A percentile compares a stretch with the other conserved stretches of the same genome.
phyloP scores from a whole-genome alignment of 2,888 invertebrate species.

The Eupithecia insigniata region DNA sequence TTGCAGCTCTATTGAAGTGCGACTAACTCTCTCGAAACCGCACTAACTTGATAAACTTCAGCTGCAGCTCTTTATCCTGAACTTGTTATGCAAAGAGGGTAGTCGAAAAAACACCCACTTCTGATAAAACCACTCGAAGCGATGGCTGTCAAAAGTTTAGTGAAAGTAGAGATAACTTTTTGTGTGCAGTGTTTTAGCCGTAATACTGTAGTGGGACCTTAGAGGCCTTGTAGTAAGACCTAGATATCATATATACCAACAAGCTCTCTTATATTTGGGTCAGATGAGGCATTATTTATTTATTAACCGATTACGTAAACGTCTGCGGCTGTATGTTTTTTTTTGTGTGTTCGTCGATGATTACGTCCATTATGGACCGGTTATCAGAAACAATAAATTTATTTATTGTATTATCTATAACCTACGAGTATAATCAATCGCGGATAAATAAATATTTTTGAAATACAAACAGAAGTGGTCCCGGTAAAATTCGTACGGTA shows the following conservation, averaged over 20 bases:
- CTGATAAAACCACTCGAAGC: slow-evolving; percentile 17
- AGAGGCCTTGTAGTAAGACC: neutral
- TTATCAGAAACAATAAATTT: too few relatives aligned
- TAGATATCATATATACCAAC: neutral
- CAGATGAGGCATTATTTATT: neutral
- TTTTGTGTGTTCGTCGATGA: too few relatives aligned
- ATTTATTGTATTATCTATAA: too few relatives aligned
- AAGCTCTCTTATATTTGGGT: neutral
- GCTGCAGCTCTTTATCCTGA: slow-evolving; percentile 15
- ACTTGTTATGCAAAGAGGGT: slow-evolving; percentile 25
- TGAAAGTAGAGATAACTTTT: neutral
- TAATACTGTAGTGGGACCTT: neutral
- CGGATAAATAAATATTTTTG: too few relatives aligned
- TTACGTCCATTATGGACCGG: too few relatives aligned
- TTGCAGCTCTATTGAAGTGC: neutral
- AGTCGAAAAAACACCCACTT: slow-evolving; percentile 22
- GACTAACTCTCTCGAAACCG: neutral
- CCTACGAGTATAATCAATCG: too few relatives aligned
- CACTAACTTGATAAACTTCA: slow-evolving; percentile 10
- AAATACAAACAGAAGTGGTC: too few relatives aligned
- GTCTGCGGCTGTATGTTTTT: too few relatives aligned
- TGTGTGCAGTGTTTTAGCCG: neutral
- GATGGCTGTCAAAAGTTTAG: slow-evolving; percentile 2
- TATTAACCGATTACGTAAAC: too few relatives aligned
- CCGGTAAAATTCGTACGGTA: neutral